Percentiles rank a stretch among this genome's conserved stretches.
Conservation (phyloP, 2,797 vertebrate species). For the Eulemur coronatus region DNA sequence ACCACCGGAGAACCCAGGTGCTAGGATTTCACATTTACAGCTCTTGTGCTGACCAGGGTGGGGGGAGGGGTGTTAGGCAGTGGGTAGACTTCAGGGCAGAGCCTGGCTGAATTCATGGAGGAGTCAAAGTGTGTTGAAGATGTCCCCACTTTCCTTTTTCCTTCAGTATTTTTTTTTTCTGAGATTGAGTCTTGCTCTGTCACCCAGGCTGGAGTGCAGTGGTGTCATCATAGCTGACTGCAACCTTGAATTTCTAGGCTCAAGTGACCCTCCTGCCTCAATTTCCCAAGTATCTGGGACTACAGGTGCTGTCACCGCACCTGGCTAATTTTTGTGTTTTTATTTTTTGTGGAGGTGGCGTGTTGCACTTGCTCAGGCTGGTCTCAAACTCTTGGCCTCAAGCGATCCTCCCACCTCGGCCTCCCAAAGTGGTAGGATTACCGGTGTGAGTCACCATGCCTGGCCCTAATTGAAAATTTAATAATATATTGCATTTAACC, state of each 20-base stretch:
- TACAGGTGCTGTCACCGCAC: not conserved
- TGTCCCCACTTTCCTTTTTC: not conserved
- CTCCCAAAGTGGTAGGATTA: not conserved
- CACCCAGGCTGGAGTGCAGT: not conserved
- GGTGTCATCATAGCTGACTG: not conserved
- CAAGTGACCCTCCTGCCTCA: not conserved
- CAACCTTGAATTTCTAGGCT: not conserved
- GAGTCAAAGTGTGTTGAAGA: not conserved
- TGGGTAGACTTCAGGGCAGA: not conserved
- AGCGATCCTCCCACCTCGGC: not conserved
- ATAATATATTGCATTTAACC: not conserved
- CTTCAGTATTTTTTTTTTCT: not conserved
- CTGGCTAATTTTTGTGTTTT: not conserved
- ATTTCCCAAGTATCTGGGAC: not conserved
- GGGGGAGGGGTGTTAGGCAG: fast-evolving
- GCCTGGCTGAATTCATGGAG: not conserved
- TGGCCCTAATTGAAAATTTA: not conserved
- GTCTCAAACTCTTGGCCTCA: not conserved
- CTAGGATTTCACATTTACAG: not conserved
- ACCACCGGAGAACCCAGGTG: not conserved
- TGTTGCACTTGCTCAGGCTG: not conserved
- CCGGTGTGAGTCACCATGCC: too few species aligned
- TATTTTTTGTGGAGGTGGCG: not conserved
- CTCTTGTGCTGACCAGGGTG: not conserved
- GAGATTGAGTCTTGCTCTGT: not conserved